phyloP scores from a whole-genome alignment of 2,113 vertebrate species.

The Vulpes vulpes region DNA sequence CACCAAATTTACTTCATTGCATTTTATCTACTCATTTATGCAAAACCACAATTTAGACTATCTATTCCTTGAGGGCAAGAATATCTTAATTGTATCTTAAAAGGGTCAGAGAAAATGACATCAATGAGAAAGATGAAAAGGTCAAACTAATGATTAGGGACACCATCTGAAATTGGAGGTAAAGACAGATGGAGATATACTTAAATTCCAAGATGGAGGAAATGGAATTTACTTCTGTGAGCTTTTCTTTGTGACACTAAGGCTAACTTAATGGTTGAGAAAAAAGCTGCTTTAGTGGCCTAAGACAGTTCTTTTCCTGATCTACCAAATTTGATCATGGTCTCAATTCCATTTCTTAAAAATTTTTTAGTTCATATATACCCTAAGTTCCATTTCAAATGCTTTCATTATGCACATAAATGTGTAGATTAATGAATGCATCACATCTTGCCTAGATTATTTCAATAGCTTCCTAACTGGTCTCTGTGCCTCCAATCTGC shows the following conservation, averaged over 20 bases:
- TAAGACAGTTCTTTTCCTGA: not conserved
- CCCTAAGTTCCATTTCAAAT: not conserved
- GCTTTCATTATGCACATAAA: slow-evolving; percentile 12
- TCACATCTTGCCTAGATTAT: not conserved
- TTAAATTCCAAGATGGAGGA: not conserved
- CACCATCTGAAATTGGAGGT: not conserved
- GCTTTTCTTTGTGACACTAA: not conserved
- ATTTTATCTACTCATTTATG: slow-evolving; percentile 18
- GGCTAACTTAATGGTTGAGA: not conserved
- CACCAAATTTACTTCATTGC: not conserved
- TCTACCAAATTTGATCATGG: not conserved
- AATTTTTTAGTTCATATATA: not conserved
- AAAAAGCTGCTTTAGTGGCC: not conserved
- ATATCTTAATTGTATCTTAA: not conserved
- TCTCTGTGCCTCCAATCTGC: not conserved
- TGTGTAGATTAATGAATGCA: not conserved
- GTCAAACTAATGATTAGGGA: not conserved
- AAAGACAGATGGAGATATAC: slow-evolving; percentile 1
- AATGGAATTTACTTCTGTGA: not conserved
- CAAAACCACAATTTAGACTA: not conserved
- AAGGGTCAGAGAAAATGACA: slow-evolving; percentile 4
- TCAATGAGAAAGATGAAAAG: not conserved
- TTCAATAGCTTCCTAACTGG: not conserved
- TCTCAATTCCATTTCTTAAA: not conserved
- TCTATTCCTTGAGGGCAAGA: not conserved